phyloP scores from a whole-genome alignment of 1,140 invertebrate genomes.

The Drosophila azteca region DNA sequence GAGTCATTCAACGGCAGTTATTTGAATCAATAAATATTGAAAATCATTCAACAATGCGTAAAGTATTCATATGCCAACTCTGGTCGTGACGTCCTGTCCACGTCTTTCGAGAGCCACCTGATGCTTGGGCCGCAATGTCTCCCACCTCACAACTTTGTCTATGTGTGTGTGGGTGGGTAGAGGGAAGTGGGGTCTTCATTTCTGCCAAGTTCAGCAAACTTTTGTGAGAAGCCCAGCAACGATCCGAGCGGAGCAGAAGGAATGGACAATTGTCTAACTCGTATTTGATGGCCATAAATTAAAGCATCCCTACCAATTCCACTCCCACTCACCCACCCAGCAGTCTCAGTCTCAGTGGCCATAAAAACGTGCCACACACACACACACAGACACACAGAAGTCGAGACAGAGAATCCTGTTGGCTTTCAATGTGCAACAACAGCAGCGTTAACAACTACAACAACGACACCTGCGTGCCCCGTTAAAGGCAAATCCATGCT shows the following conservation, averaged over 20 bases:
- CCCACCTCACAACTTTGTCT: neutral
- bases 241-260: neutral
- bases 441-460: constrained; percentile 13
- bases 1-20: too few relatives aligned
- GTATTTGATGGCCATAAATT: constrained; percentile 48
- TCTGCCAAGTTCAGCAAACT: constrained; percentile 45
- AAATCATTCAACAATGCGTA: too few relatives aligned
- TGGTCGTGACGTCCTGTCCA: too few relatives aligned
- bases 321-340: too few relatives aligned
- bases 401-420: constrained; percentile 23
- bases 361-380: constrained; percentile 42
- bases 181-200: neutral
- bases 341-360: constrained; percentile 23
- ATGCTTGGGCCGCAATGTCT: constrained; percentile 8
- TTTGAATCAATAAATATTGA: too few relatives aligned
- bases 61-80: too few relatives aligned
- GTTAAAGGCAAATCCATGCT: constrained; percentile 53
- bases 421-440: constrained; percentile 33
- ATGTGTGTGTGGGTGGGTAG: neutral
- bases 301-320: too few relatives aligned
- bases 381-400: constrained; percentile 8
- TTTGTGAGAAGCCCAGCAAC: constrained; percentile 8
- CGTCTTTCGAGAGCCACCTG: constrained; percentile 21
- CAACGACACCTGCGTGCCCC: constrained; percentile 46
- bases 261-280: constrained; percentile 32